Percentiles rank a stretch among this genome's conserved stretches.
Evolutionary conservation across 2,888 invertebrate species (phyloP).

Genomic region (Neria commutata): DNA sequence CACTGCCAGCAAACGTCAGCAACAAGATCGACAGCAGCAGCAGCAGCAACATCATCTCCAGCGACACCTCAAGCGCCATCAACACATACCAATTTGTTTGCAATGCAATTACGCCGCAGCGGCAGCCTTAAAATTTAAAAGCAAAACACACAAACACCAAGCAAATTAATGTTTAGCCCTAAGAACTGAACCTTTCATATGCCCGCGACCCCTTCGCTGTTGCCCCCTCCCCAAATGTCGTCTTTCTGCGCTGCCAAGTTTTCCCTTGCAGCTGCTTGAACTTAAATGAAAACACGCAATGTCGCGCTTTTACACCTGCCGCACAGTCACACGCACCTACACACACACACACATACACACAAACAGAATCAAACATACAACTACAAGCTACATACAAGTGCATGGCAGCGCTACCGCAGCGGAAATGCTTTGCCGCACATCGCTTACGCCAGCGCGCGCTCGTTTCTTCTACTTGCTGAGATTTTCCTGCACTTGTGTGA

Average conservation of each 20-base stretch:
- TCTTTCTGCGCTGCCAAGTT: no score
- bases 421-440: not conserved
- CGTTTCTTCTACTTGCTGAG: no score
- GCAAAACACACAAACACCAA: not conserved
- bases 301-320: not conserved
- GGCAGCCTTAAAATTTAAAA: not conserved
- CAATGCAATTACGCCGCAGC: not conserved
- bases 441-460: conserved; percentile 18
- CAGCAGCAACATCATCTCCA: no score
- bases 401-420: not conserved
- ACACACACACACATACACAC: not conserved
- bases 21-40: no score
- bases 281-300: not conserved
- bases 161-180: not conserved
- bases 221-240: no score
- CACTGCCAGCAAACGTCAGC: not conserved
- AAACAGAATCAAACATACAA: not conserved
- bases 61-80: not conserved
- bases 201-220: no score
- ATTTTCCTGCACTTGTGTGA: not conserved
- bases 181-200: no score
- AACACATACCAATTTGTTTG: not conserved
- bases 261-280: no score
- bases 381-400: not conserved
- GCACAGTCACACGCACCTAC: not conserved